Conservation (phyloP, 2,888 invertebrate species). For the Drosophila mayaguana region DNA sequence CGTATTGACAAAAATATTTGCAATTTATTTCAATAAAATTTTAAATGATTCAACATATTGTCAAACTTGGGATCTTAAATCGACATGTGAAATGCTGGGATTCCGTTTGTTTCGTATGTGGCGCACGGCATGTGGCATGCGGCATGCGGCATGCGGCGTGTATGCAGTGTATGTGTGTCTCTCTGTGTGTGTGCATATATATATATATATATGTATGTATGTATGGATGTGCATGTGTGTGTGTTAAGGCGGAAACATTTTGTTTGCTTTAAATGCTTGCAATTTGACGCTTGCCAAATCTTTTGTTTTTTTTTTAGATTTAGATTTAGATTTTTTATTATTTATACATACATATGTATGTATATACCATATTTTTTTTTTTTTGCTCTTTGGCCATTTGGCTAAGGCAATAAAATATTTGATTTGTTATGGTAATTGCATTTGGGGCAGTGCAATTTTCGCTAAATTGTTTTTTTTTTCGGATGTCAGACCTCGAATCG, state of each 20-base stretch:
- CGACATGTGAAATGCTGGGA: slow-evolving; percentile 38
- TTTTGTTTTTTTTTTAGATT: slow-evolving; percentile 23
- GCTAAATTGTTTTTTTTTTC: slow-evolving; percentile 41
- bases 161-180: not conserved
- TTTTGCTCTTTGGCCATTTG: slow-evolving; percentile 37
- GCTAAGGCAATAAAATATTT: slow-evolving; percentile 73
- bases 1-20: slow-evolving; percentile 46
- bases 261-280: slow-evolving; percentile 53
- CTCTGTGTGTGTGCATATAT: not conserved
- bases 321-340: slow-evolving; percentile 21
- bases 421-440: slow-evolving; percentile 77
- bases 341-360: not conserved
- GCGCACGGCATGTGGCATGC: slow-evolving; percentile 37
- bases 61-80: slow-evolving; percentile 46
- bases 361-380: not conserved
- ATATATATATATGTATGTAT: not conserved
- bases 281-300: slow-evolving; percentile 44
- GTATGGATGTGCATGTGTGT: no score
- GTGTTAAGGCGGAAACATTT: slow-evolving; percentile 29
- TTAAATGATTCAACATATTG: slow-evolving; percentile 48
- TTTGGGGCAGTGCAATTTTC: slow-evolving; percentile 47
- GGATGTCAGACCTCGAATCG: not conserved
- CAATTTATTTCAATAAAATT: slow-evolving; percentile 58
- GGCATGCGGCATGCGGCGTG: slow-evolving; percentile 29
- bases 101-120: slow-evolving; percentile 16